Percentiles rank a stretch among this genome's conserved stretches.
Evolutionary conservation across 2,113 vertebrate species (phyloP).

Genomic region (Typhlomys cinereus): DNA sequence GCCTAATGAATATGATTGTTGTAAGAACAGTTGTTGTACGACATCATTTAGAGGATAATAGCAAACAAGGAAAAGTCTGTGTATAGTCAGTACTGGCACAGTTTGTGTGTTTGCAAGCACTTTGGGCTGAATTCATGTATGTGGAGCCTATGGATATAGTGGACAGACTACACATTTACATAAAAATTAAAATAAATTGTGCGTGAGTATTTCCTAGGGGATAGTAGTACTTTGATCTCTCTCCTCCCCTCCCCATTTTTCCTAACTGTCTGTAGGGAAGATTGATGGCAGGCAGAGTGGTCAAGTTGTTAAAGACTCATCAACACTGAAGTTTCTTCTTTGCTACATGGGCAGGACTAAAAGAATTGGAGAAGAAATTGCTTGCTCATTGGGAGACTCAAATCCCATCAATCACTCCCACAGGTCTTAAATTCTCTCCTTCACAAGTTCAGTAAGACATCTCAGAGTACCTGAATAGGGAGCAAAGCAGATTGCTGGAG

Average conservation of each 20-base stretch:
- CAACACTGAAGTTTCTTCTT: background rate
- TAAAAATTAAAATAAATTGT: background rate
- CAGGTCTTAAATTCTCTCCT: background rate
- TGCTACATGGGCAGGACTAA: background rate
- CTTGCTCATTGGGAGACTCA: background rate
- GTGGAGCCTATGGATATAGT: background rate
- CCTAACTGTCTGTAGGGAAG: background rate
- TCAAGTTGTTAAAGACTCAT: background rate
- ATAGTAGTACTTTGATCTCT: background rate
- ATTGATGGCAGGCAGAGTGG: background rate
- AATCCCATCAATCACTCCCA: background rate
- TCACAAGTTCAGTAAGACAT: background rate
- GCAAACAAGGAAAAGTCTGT: background rate
- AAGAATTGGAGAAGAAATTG: background rate
- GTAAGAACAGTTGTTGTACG: background rate
- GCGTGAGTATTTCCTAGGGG: background rate
- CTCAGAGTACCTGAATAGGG: background rate
- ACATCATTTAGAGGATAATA: background rate
- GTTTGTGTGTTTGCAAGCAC: background rate
- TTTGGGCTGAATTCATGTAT: background rate
- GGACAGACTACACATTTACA: background rate
- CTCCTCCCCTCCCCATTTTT: background rate
- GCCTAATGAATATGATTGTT: background rate
- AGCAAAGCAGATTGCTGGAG: background rate
- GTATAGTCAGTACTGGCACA: background rate